These are phyloP conservation scores for Larimichthys polyactis DNA, from an alignment of 2,113 vertebrate species.

Conservation along the genomic window DNA sequence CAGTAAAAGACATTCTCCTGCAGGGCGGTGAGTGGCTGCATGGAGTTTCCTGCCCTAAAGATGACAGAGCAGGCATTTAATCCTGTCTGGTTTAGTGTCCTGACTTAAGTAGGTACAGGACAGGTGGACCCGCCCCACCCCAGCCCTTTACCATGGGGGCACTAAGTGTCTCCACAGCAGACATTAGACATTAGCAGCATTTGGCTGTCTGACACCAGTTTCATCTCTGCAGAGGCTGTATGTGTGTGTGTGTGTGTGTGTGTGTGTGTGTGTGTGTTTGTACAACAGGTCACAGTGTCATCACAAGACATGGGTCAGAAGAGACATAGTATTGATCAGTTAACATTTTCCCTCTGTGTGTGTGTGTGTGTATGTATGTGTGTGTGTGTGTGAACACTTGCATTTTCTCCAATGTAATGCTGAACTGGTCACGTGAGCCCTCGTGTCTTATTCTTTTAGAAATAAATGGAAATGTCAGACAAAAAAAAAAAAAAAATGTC, in stretches of 20 bases:
- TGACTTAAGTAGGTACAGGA: constrained; percentile 91
- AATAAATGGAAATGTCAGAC: constrained; percentile 95
- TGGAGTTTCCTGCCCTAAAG: constrained; percentile 58
- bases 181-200: constrained; percentile 88
- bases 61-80: constrained; percentile 83
- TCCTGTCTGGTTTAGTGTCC: constrained; percentile 88
- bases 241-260: constrained; percentile 46
- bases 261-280: constrained; percentile 55
- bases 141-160: constrained; percentile 84
- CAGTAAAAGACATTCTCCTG: constrained; percentile 75
- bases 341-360: constrained; percentile 90
- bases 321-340: constrained; percentile 96
- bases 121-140: constrained; percentile 88
- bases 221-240: constrained; percentile 87
- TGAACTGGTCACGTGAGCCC: neutral
- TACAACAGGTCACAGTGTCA: constrained; percentile 69
- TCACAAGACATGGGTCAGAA: constrained; percentile 85
- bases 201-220: constrained; percentile 95
- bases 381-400: constrained; percentile 20
- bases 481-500: constrained; percentile 88
- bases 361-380: constrained; percentile 19
- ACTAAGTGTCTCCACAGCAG: constrained; percentile 88
- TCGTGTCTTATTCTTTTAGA: constrained; percentile 68
- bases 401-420: constrained; percentile 31
- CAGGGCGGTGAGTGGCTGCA: constrained; percentile 58